Evolutionary conservation across 1,140 invertebrate species (phyloP).

Genomic region (Procambarus virginalis): DNA sequence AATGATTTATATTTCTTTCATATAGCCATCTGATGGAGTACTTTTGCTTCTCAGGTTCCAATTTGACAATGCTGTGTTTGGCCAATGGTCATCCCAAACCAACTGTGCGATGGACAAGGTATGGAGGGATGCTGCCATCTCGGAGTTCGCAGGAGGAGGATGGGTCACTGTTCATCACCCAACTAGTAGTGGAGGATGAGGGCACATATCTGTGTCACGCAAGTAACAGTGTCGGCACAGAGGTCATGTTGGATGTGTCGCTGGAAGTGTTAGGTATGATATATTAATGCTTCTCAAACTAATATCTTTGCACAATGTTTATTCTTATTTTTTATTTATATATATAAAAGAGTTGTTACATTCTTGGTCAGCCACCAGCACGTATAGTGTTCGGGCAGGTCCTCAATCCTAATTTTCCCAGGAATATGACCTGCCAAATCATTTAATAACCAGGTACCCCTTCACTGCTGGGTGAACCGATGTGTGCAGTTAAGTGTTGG

Average conservation of each 20-base stretch:
- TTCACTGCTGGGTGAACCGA: no score
- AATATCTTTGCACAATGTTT: no score
- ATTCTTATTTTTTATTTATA: no score
- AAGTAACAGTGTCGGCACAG: conserved; percentile 23
- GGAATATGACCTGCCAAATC: no score
- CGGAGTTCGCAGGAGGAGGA: conserved; percentile 24
- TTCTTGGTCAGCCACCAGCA: no score
- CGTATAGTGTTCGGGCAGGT: no score
- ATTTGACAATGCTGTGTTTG: conserved; percentile 27
- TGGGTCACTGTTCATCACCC: conserved; percentile 36
- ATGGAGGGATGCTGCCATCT: conserved; percentile 33
- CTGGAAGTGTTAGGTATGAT: conserved; percentile 44
- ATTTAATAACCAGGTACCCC: no score
- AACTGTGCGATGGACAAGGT: conserved; percentile 30
- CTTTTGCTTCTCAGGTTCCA: conserved; percentile 14
- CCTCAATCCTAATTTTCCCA: no score
- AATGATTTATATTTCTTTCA: no score
- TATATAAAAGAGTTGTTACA: no score
- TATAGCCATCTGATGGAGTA: no score
- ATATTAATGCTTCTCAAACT: background rate
- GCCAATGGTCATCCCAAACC: conserved; percentile 51
- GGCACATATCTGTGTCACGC: conserved; percentile 64
- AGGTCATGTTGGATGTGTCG: conserved; percentile 18
- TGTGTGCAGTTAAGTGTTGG: no score
- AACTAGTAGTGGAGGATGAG: conserved; percentile 32